Percentiles rank a stretch among this genome's conserved stretches.
These are phyloP conservation scores for Galerucella pusilla DNA, from an alignment of 2,888 invertebrate species.

Conservation along the genomic window DNA sequence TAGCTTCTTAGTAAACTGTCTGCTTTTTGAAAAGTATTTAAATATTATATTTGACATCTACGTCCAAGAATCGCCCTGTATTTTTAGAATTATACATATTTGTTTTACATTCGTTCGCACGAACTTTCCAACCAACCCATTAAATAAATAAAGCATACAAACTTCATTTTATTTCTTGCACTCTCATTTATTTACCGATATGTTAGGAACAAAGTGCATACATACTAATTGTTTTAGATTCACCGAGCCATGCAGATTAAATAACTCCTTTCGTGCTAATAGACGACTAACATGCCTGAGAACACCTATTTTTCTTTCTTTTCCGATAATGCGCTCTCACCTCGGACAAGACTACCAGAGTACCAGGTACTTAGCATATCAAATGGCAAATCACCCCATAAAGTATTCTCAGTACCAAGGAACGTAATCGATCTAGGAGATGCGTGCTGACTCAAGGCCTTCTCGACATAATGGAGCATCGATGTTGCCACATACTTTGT, in stretches of 20 bases:
- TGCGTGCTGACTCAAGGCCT: constrained; percentile 51
- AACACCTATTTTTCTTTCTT: constrained; percentile 23
- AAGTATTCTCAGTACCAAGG: constrained; percentile 41
- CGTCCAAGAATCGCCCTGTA: no score
- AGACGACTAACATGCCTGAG: constrained; percentile 24
- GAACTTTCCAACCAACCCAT: no score
- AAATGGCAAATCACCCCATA: constrained; percentile 48
- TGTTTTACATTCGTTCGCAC: no score
- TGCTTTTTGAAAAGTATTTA: no score
- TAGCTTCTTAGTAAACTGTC: no score
- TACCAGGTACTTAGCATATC: constrained; percentile 39
- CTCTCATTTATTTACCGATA: background rate
- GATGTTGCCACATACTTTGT: constrained; percentile 18
- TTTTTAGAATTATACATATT: no score
- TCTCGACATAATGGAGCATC: constrained; percentile 17
- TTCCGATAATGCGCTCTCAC: constrained; percentile 17
- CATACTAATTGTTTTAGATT: constrained; percentile 10
- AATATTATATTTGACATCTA: no score
- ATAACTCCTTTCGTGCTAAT: constrained; percentile 18
- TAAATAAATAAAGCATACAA: background rate
- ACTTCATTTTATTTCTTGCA: background rate
- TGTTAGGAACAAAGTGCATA: constrained; percentile 2
- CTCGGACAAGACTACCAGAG: constrained; percentile 18
- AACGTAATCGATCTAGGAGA: constrained; percentile 47
- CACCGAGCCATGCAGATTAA: constrained; percentile 7